These are phyloP conservation scores for Rhinogobio ventralis DNA, from an alignment of 2,797 vertebrate genomes.

Conservation along the genomic window DNA sequence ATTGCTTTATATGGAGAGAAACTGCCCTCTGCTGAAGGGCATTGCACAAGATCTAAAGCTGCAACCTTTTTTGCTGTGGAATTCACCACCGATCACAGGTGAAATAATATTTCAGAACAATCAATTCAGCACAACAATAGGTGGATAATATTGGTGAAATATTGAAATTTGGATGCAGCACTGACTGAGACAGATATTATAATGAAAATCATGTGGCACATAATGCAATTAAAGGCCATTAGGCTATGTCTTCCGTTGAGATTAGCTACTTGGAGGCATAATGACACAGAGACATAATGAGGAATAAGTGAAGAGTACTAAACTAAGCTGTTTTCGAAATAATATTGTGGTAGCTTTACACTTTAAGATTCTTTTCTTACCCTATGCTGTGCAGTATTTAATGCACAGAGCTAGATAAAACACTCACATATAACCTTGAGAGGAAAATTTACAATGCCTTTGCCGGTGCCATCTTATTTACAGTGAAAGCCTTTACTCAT, in stretches of 20 bases:
- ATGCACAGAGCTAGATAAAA: background rate
- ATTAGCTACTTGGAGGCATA: background rate
- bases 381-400: background rate
- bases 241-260: slow-evolving; percentile 1
- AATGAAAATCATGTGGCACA: slow-evolving; percentile 4
- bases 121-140: background rate
- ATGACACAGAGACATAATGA: background rate
- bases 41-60: background rate
- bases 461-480: slow-evolving; percentile 32
- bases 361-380: slow-evolving; percentile 7
- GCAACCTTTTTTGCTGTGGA: background rate
- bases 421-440: slow-evolving; percentile 37
- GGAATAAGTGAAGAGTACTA: background rate
- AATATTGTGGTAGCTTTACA: background rate
- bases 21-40: slow-evolving; percentile 41
- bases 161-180: background rate
- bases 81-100: background rate
- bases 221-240: slow-evolving; percentile 23
- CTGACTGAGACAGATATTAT: slow-evolving; percentile 12
- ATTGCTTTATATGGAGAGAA: background rate
- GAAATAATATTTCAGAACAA: background rate
- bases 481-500: slow-evolving; percentile 48
- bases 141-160: background rate
- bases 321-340: background rate
- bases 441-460: slow-evolving; percentile 30